Percentiles rank a stretch among this genome's conserved stretches.
These are phyloP conservation scores for Vultur gryphus DNA, from an alignment of 2,797 vertebrate species.

Conservation along the genomic window DNA sequence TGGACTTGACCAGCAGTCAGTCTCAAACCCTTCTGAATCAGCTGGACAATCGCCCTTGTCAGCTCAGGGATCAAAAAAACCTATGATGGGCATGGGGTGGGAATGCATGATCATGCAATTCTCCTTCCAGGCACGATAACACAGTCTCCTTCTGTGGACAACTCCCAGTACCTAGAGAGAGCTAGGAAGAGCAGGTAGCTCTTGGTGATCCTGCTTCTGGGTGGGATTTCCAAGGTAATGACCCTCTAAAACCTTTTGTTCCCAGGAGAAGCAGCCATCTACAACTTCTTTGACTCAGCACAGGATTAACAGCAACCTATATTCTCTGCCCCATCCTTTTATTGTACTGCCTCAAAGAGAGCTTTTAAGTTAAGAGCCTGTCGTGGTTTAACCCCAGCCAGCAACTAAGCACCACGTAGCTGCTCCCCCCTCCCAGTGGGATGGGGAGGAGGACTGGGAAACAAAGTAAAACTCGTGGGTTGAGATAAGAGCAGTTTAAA, in stretches of 20 bases:
- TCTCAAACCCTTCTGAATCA: not conserved
- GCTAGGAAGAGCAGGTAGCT: not conserved
- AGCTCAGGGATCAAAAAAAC: not conserved
- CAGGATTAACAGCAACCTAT: not conserved
- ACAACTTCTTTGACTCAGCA: not conserved
- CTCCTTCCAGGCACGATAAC: not conserved
- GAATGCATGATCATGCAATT: not conserved
- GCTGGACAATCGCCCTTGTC: not conserved
- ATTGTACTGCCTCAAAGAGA: not conserved
- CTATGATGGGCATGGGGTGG: not conserved
- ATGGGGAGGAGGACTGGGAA: too few relatives aligned
- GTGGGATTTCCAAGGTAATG: not conserved
- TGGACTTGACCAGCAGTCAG: not conserved
- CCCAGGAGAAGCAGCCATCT: not conserved
- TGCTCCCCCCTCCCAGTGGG: too few relatives aligned
- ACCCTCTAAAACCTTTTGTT: not conserved
- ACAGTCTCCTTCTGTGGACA: not conserved
- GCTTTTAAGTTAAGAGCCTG: not conserved
- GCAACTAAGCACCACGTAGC: too few relatives aligned
- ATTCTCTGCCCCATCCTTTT: not conserved
- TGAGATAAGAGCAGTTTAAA: too few relatives aligned
- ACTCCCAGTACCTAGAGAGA: not conserved
- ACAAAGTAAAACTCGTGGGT: too few relatives aligned
- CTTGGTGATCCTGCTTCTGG: not conserved
- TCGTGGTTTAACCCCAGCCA: too few relatives aligned